Evolutionary conservation across 2,113 vertebrate species (phyloP).

Genomic region (Pelobates fuscus): DNA sequence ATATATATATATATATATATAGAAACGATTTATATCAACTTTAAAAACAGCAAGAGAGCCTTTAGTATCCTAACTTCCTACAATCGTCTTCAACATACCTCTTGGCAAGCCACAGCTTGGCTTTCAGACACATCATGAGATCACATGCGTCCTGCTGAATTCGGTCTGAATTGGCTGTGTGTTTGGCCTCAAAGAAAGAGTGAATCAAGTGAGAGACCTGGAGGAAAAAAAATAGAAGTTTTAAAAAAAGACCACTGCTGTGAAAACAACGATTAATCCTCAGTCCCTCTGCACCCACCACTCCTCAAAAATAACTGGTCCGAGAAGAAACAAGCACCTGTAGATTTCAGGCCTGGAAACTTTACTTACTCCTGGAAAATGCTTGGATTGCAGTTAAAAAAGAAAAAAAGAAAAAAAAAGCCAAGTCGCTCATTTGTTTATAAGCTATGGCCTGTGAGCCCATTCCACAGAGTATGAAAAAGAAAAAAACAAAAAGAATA

Average conservation of each 20-base stretch:
- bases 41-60: not conserved
- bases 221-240: conserved; percentile 52
- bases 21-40: too few relatives aligned
- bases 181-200: conserved; percentile 81
- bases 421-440: not conserved
- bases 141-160: conserved; percentile 65
- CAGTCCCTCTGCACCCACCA: conserved; percentile 49
- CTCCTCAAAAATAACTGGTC: conserved; percentile 53
- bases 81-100: conserved; percentile 69
- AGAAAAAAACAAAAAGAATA: not conserved
- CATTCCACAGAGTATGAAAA: not conserved
- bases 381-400: conserved; percentile 6
- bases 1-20: too few relatives aligned
- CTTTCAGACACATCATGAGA: conserved; percentile 69
- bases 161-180: conserved; percentile 66
- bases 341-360: conserved; percentile 42
- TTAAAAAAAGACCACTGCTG: conserved; percentile 41
- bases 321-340: conserved; percentile 51
- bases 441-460: conserved; percentile 13
- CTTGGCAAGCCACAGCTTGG: conserved; percentile 86
- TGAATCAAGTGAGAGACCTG: conserved; percentile 88
- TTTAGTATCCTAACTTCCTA: not conserved
- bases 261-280: conserved; percentile 55
- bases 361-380: conserved; percentile 29
- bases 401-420: not conserved